These are phyloP conservation scores for Emydura subglobosa DNA, from an alignment of 2,113 vertebrate genomes.

Conservation along the genomic window DNA sequence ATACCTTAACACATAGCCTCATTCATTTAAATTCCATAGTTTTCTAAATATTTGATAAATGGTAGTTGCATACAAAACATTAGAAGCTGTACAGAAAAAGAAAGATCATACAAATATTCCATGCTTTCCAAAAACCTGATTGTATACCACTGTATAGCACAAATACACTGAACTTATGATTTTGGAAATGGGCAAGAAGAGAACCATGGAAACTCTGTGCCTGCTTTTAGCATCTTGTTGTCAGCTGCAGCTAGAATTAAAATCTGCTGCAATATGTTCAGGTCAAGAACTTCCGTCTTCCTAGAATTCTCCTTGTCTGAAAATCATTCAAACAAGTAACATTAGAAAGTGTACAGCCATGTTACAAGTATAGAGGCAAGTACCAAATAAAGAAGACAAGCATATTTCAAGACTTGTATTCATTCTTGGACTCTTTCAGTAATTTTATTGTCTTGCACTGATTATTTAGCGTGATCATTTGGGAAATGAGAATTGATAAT, in stretches of 20 bases:
- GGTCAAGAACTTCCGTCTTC: conserved; percentile 24
- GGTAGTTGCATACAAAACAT: neutral
- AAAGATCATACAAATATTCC: neutral
- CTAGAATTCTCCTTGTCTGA: neutral
- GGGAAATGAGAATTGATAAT: conserved; percentile 62
- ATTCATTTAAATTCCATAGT: neutral
- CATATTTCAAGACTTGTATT: neutral
- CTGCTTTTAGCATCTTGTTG: neutral
- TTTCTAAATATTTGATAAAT: neutral
- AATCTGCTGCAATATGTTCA: neutral
- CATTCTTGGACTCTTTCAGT: conserved; percentile 26
- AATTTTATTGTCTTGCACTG: conserved; percentile 1
- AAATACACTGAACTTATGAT: neutral
- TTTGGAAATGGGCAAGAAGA: neutral
- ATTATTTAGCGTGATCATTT: conserved; percentile 28
- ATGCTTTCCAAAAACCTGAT: neutral
- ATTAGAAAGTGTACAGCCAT: neutral
- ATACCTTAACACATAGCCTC: neutral
- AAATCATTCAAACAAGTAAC: neutral
- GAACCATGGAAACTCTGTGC: neutral
- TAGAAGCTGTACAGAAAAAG: accelerated
- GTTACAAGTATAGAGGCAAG: neutral
- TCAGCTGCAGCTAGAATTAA: neutral
- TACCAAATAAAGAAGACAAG: conserved; percentile 2
- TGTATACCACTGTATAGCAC: neutral